Base-by-base conservation (phyloP, 1,140 invertebrate species). In the Danaus plexippus region DNA sequence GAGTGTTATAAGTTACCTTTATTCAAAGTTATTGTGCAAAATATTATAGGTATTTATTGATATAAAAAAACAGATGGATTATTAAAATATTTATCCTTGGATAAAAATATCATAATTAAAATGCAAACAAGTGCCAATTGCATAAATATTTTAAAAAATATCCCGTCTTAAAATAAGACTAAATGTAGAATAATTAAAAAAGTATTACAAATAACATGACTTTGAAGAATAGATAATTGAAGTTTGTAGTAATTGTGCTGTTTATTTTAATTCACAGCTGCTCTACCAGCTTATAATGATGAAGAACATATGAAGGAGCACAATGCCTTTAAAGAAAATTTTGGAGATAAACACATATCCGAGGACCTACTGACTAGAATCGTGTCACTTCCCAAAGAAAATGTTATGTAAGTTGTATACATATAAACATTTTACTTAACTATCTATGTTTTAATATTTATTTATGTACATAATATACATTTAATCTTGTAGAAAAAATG, bases 261-360 rank as follows among this genome's bases (percentile, higher is more conserved):
- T 32, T 9, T 45, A 10, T 45, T 54, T 9, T 40, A 15, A 40
- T 48, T 65, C 58, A 42, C 56, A 65, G 63, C 63, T 56, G 46
- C 59, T 15, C 43, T 58, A 42, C 41, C 49, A 13, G 49, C 61
- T 47, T 84, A 71, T 56, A 64, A 75, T 62, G 76, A 81, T 54
- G 64, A 63, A 40, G 58, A 51, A 11, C 69, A 82, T 43, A 66
- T 77, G 68, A 56, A 53, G 4, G 62, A 58, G 32, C 63, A 77
- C 57, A 57, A 54, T 9, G 41, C 55, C 8, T 79, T 61, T 66
- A 42, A 63, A 47, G 54, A 54, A 32, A 54, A 62, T 56, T 75
- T 75, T 75, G 71, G 69, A n/a, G 32, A 56, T 11, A 46, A 43
- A 41, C 52, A 66, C 48, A 57, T 71, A 8, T 52, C 57, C 9